Percentiles rank a stretch among this genome's conserved stretches.
Conservation (phyloP, 1,140 invertebrate species). For the Globodera ellingtonae region DNA sequence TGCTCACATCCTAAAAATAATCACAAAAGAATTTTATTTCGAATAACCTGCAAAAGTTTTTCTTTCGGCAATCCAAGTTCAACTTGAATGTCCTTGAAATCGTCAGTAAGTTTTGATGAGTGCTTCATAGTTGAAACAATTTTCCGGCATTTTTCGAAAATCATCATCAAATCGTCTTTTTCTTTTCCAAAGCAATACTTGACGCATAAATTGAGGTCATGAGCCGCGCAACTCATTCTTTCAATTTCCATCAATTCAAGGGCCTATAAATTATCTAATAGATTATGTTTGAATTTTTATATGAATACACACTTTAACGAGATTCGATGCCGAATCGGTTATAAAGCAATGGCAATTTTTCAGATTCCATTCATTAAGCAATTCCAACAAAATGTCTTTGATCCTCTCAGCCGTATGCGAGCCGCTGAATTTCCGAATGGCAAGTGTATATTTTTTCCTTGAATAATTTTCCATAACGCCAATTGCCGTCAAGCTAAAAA, state of each 20-base stretch:
- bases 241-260: not conserved
- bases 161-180: no score
- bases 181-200: no score
- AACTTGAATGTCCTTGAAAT: no score
- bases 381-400: not conserved
- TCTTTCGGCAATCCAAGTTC: no score
- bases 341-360: slow-evolving; percentile 5
- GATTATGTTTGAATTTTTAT: not conserved
- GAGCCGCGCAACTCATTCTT: slow-evolving; percentile 11
- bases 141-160: no score
- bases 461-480: not conserved
- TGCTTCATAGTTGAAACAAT: no score
- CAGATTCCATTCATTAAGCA: not conserved
- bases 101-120: no score
- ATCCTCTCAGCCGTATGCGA: not conserved
- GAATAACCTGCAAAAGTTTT: no score
- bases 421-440: not conserved
- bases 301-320: not conserved
- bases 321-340: not conserved
- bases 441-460: slow-evolving; percentile 4
- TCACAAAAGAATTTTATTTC: no score
- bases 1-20: no score
- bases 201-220: not conserved
- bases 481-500: not conserved
- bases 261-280: not conserved